These are phyloP conservation scores for Tillus elongatus DNA, from an alignment of 2,888 invertebrate genomes.

Conservation along the genomic window DNA sequence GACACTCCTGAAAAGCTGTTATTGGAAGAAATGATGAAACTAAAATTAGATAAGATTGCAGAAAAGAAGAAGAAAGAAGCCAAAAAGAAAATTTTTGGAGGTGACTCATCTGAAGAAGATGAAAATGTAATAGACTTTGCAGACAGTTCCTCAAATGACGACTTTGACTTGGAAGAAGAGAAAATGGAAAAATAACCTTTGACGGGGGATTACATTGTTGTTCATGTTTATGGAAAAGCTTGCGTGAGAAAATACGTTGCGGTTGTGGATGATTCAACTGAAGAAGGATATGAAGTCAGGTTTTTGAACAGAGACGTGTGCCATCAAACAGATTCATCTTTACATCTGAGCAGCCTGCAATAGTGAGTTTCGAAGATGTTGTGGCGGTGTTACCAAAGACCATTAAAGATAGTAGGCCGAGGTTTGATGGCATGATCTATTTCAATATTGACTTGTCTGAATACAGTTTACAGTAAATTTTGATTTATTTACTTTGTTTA, in stretches of 20 bases:
- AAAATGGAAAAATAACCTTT: not conserved
- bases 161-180: not conserved
- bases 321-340: constrained; percentile 10
- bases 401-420: constrained; percentile 12
- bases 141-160: not conserved
- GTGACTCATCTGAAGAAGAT: constrained; percentile 8
- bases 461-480: constrained; percentile 5
- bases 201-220: no score
- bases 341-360: constrained; percentile 9
- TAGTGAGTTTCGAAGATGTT: constrained; percentile 11
- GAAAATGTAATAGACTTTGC: not conserved
- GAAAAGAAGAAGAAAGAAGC: not conserved
- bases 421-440: constrained; percentile 13
- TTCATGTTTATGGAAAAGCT: no score
- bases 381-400: constrained; percentile 11
- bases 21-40: no score
- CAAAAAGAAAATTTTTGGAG: not conserved
- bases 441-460: constrained; percentile 13
- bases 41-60: not conserved
- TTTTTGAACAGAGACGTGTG: constrained; percentile 10
- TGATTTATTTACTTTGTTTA: no score
- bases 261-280: no score
- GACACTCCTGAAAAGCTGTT: constrained; percentile 14
- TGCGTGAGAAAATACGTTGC: no score
- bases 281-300: constrained; percentile 6